Percentiles rank a stretch among this genome's conserved stretches.
Evolutionary conservation across 2,888 invertebrate genomes (phyloP).

Genomic region (Drosophila pseudotalamancana): DNA sequence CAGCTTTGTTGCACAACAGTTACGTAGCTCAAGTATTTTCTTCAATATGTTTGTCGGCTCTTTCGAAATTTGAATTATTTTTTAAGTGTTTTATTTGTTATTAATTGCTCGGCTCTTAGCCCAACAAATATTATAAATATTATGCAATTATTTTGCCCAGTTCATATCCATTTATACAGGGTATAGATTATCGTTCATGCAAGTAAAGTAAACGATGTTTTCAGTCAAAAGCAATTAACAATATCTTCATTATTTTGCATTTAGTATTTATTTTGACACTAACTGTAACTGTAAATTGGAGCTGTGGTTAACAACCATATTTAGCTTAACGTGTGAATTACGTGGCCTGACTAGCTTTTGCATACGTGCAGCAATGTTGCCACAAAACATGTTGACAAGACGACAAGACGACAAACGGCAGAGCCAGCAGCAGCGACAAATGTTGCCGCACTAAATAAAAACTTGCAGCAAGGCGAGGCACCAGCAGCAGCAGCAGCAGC

Average conservation of each 20-base stretch:
- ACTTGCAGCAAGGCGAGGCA: slow-evolving; percentile 62
- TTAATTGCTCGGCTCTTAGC: slow-evolving; percentile 37
- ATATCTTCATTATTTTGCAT: background rate
- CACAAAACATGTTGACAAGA: slow-evolving; percentile 75
- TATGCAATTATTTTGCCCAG: background rate
- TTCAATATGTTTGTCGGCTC: slow-evolving; percentile 16
- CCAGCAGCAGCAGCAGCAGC: slow-evolving; percentile 15
- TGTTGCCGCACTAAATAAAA: slow-evolving; percentile 62
- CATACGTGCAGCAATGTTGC: slow-evolving; percentile 77
- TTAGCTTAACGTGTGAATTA: slow-evolving; percentile 79
- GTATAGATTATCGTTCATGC: too few species aligned
- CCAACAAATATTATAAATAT: background rate
- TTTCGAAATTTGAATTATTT: slow-evolving; percentile 27
- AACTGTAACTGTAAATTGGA: slow-evolving; percentile 24
- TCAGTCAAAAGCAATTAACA: slow-evolving; percentile 1
- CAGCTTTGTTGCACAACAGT: slow-evolving; percentile 37
- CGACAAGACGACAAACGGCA: slow-evolving; percentile 55
- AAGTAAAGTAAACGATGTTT: too few species aligned
- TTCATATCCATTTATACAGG: too few species aligned
- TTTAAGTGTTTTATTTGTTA: slow-evolving; percentile 33
- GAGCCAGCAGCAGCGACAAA: slow-evolving; percentile 36
- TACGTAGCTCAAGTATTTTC: slow-evolving; percentile 24
- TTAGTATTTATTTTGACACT: slow-evolving; percentile 4
- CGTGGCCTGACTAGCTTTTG: slow-evolving; percentile 74
- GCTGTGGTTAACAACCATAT: slow-evolving; percentile 59